Percentiles rank a stretch among this genome's conserved stretches.
Evolutionary conservation across 2,113 vertebrate species (phyloP).

Genomic region (Mastomys coucha): DNA sequence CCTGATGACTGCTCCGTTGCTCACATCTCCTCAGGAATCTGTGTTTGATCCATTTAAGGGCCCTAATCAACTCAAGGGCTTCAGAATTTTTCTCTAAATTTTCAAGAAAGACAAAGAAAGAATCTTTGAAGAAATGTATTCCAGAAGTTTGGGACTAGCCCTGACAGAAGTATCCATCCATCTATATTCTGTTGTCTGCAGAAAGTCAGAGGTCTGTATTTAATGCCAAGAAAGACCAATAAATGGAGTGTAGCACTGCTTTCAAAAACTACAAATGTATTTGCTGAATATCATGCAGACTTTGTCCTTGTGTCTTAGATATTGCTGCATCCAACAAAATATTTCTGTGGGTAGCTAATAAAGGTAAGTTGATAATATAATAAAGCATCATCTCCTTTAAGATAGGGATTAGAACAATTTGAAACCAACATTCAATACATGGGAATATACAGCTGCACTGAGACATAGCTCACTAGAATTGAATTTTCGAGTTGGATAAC

Average conservation of each 20-base stretch:
- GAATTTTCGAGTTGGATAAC: neutral
- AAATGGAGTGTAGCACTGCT: neutral
- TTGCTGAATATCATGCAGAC: neutral
- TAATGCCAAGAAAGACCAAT: neutral
- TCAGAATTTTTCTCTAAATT: neutral
- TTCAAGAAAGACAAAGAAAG: neutral
- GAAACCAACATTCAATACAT: slow-evolving; percentile 35
- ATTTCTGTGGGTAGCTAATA: neutral
- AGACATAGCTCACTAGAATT: neutral
- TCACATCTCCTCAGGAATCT: no score
- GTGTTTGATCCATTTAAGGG: neutral
- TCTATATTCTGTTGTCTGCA: neutral
- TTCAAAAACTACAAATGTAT: neutral
- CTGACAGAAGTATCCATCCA: neutral
- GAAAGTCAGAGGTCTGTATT: neutral
- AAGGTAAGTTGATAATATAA: slow-evolving; percentile 12
- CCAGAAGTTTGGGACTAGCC: neutral
- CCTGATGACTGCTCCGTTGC: neutral
- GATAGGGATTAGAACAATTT: neutral
- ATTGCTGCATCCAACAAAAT: neutral
- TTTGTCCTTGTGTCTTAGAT: neutral
- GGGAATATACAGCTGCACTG: slow-evolving; percentile 35
- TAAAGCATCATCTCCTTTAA: neutral
- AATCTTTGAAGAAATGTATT: neutral
- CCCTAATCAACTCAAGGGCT: neutral